phyloP scores from a whole-genome alignment of 2,888 invertebrate species.

The Gymnocheta viridis region DNA sequence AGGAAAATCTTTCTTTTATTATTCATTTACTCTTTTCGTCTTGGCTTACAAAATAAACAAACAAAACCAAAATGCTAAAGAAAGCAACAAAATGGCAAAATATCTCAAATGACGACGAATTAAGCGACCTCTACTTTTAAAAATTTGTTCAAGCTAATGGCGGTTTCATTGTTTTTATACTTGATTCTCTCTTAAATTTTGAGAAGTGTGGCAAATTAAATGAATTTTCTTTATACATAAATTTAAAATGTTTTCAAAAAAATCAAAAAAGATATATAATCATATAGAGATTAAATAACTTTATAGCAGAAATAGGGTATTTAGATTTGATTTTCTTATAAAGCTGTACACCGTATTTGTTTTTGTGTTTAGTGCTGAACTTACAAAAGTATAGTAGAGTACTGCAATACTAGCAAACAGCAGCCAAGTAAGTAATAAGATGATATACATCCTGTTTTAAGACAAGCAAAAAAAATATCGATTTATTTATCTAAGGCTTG shows the following conservation, averaged over 20 bases:
- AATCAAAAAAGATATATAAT: no score
- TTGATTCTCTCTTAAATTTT: no score
- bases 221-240: no score
- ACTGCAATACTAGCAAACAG: constrained; percentile 24
- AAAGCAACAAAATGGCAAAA: not conserved
- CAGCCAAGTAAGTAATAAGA: constrained; percentile 52
- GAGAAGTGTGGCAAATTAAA: no score
- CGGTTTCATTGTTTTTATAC: no score
- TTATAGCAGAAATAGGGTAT: no score
- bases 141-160: no score
- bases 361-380: not conserved
- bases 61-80: constrained; percentile 14
- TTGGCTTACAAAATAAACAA: constrained; percentile 47
- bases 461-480: constrained; percentile 56
- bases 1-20: constrained; percentile 14
- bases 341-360: not conserved
- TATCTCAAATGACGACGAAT: not conserved
- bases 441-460: constrained; percentile 50
- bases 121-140: not conserved
- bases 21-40: not conserved
- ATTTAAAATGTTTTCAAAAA: no score
- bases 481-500: constrained; percentile 67
- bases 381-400: constrained; percentile 16
- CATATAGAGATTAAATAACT: no score
- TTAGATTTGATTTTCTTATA: no score